phyloP scores from a whole-genome alignment of 2,797 vertebrate genomes.

The Sebastes nivosus region DNA sequence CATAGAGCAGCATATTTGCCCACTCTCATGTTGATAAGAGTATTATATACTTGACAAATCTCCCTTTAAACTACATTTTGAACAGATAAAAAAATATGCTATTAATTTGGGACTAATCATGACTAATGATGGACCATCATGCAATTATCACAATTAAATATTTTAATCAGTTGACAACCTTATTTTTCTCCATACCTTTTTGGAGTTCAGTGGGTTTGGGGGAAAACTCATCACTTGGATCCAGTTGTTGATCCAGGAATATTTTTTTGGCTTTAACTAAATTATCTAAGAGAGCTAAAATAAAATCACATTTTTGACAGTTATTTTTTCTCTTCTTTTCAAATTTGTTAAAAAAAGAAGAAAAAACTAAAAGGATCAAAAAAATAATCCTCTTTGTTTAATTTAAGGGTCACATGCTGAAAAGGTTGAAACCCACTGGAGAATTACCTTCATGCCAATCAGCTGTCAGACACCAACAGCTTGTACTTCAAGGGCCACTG shows the following conservation, averaged over 20 bases:
- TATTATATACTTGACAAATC: too few species aligned
- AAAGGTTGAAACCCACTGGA: slow-evolving; percentile 20
- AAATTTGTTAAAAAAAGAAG: not conserved
- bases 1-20: too few species aligned
- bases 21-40: too few species aligned
- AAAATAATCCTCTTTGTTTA: not conserved
- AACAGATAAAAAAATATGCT: too few species aligned
- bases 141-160: too few species aligned
- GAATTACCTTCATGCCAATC: slow-evolving; percentile 27
- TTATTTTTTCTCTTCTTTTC: not conserved
- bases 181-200: too few species aligned
- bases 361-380: not conserved
- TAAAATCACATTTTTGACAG: not conserved
- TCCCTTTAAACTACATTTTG: too few species aligned
- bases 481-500: slow-evolving; percentile 47
- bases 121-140: too few species aligned
- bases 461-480: slow-evolving; percentile 36
- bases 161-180: too few species aligned
- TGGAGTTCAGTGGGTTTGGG: not conserved
- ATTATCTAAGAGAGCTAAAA: not conserved
- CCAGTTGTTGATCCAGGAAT: not conserved
- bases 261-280: not conserved
- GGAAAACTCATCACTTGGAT: not conserved
- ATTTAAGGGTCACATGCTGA: slow-evolving; percentile 21
- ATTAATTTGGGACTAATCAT: too few species aligned